Evolutionary conservation across 1,140 invertebrate species (phyloP).

Genomic region (Pteromalus puparum): DNA sequence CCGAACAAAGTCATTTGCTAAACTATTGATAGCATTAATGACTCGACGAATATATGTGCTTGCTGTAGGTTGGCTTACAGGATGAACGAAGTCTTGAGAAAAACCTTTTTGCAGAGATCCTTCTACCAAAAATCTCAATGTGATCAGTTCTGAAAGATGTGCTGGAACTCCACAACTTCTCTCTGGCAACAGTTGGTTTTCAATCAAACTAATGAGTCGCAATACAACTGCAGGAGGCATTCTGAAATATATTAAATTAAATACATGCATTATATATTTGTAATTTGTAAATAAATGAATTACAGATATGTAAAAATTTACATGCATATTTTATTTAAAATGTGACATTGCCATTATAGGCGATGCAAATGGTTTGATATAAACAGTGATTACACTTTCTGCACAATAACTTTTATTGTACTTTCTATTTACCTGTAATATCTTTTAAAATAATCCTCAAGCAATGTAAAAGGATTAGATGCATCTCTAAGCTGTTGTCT

Average conservation of each 20-base stretch:
- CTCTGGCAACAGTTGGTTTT: neutral
- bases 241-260: neutral
- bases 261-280: no score
- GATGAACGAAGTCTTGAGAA: neutral
- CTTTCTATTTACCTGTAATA: slow-evolving; percentile 3
- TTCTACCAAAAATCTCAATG: neutral
- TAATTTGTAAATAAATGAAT: neutral
- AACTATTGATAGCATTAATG: neutral
- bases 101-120: neutral
- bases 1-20: neutral
- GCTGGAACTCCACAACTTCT: neutral
- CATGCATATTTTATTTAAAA: neutral
- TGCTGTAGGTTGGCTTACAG: neutral
- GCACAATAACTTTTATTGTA: no score
- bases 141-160: neutral
- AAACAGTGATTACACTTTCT: no score
- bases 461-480: neutral
- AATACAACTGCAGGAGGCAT: neutral
- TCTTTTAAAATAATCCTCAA: neutral
- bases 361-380: no score
- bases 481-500: neutral
- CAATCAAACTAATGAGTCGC: neutral
- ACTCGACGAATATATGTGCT: neutral
- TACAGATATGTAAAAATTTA: neutral
- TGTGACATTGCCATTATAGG: no score